Base-by-base conservation (phyloP, 2,113 vertebrate genomes). In the Phylloscopus whistleri region DNA sequence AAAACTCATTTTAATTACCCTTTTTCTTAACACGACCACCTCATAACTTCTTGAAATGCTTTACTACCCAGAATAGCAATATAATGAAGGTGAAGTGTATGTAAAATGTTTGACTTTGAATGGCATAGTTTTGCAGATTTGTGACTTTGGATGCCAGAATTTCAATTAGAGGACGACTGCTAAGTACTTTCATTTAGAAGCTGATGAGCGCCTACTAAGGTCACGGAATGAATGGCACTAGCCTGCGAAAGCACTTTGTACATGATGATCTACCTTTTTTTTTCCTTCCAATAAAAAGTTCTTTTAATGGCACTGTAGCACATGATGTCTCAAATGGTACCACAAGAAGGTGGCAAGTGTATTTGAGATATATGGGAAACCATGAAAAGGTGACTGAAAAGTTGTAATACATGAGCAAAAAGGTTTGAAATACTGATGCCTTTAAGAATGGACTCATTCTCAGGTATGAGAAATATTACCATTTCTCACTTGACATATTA, bases 401-500 rank as follows among this genome's bases (percentile, higher is more conserved):
- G 96, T 97, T 97, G 83, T 95, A 97, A 97, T 80, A 94, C 69
- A 73, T 87, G 96, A 96, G 91, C 90, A 96, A 98, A 98, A 97
- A 92, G 85, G 77, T 96, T 95, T 97, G 96, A 97, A 98, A 98
- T 97, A 97, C 78, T 95, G 95, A 97, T 96, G 90, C 81, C 91
- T 96, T 97, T 97, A 96, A 97, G 97, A 97, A 97, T 93, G 70
- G 88, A 92, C 90, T 97, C 93, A 91, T 96, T 94, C 96, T 96
- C 78, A 77, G 75, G 63, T 95, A 94, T 49, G 86, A 97, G 95
- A 97, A 96, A 83, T 84, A 94, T 96, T 96, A 95, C 95, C 80
- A 68, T 95, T 96, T 97, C 95, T 92, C 92, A 96, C 93, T 97
- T 97, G 96, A 97, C 39, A 66, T 97, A 91, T 97, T 97, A 97